These are phyloP conservation scores for Noctua janthe DNA, from an alignment of 2,888 invertebrate genomes.

Conservation along the genomic window DNA sequence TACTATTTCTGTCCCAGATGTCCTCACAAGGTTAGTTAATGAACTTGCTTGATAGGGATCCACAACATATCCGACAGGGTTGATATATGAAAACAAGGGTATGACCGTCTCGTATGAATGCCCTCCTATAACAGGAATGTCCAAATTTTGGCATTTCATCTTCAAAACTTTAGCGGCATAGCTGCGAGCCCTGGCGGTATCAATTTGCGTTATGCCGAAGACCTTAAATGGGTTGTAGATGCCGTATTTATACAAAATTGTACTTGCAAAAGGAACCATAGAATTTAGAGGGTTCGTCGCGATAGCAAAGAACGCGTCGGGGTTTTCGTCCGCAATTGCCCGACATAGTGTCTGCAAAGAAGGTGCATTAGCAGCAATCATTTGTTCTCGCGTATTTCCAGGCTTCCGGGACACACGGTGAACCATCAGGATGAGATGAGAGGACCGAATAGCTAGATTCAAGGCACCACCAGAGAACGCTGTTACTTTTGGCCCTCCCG, in stretches of 20 bases:
- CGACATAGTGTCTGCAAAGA: slow-evolving; percentile 74
- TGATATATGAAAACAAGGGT: slow-evolving; percentile 80
- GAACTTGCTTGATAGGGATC: slow-evolving; percentile 74
- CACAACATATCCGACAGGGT: slow-evolving; percentile 68
- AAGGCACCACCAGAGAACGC: slow-evolving; percentile 72
- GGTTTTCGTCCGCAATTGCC: slow-evolving; percentile 76
- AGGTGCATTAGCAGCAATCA: slow-evolving; percentile 78
- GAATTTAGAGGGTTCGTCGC: slow-evolving; percentile 81
- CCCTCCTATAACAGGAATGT: slow-evolving; percentile 81
- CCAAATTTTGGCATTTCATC: slow-evolving; percentile 70
- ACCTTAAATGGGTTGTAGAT: slow-evolving; percentile 79
- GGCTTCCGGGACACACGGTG: slow-evolving; percentile 72
- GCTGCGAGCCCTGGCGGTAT: slow-evolving; percentile 74
- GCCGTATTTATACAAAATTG: slow-evolving; percentile 74
- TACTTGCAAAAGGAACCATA: slow-evolving; percentile 79
- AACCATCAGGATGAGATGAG: slow-evolving; percentile 78
- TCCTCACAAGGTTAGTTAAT: slow-evolving; percentile 77
- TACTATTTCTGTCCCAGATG: slow-evolving; percentile 78
- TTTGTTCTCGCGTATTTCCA: slow-evolving; percentile 73
- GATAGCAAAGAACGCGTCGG: slow-evolving; percentile 78
- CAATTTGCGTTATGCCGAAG: slow-evolving; percentile 81
- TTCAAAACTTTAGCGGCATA: slow-evolving; percentile 73
- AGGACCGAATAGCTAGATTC: slow-evolving; percentile 69
- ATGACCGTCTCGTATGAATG: slow-evolving; percentile 82
- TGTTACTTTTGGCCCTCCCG: slow-evolving; percentile 73